Base-by-base conservation (phyloP, 2,888 invertebrate species). In the Drosophila kanekoi region DNA sequence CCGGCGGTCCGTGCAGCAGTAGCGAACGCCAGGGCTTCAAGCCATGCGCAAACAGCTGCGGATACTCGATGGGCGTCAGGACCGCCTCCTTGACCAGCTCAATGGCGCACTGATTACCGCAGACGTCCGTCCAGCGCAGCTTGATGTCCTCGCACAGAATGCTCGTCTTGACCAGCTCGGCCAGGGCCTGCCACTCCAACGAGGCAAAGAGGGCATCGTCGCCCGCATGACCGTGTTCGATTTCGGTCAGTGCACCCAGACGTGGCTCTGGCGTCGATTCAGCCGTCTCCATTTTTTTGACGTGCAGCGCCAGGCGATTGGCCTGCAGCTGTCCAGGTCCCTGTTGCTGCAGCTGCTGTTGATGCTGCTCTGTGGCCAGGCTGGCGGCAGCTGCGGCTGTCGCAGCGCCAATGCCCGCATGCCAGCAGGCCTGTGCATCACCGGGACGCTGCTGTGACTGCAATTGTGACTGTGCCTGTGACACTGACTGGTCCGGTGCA, bases 11-110 rank as follows among this genome's bases (percentile, higher is more conserved):
- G 86, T 94, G 94, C 0, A 95, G 89, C 3, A 95, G 92, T 40
- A 96, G 93, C 0, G 96, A 97, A 80, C 96, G 96, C 98, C 98
- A 99, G 0, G 98, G 97, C 72, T 95, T 94, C 13, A 95, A 89
- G 44, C 94, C 93, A 1, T 95, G 94, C 0, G 93, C 93, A 89
- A 97, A 97, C 13, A 96, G 91, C 53, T 95, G 93, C 0, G 97
- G 97, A 90, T 95, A 95, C 72, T 95, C 94, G 0, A 95, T 93
- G 6, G 97, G 97, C 89, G 97, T 97, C 4, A 98, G 94, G 0
- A 97, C 95, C 0, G 98, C 96, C 92, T 98, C 98, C 93, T 97
- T 96, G 14, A 98, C 93, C 62, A 96, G 91, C 82, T 94, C 94
- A 90, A 97, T 96, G 9, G 97, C 96, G 10, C 94, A 93, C 2